These are phyloP conservation scores for Aricia artaxerxes DNA, from an alignment of 2,888 invertebrate species.

Conservation along the genomic window DNA sequence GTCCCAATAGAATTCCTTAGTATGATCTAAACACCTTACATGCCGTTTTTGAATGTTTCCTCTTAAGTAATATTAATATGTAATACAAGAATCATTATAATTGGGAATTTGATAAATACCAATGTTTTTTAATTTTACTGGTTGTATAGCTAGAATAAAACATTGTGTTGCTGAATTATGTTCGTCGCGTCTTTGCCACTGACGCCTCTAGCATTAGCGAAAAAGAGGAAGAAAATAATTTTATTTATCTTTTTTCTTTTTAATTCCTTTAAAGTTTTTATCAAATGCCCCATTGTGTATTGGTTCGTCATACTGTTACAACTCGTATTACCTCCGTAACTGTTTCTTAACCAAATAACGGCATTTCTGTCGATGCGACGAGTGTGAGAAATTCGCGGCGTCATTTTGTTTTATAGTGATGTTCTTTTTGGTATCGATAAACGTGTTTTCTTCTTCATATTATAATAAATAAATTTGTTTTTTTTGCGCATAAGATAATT, in stretches of 20 bases:
- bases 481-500: not conserved
- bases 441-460: not conserved
- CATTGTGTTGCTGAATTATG: not conserved
- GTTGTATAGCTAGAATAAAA: too few relatives aligned
- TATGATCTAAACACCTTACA: not conserved
- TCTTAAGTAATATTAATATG: not conserved
- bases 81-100: not conserved
- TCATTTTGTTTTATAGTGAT: conserved; percentile 26
- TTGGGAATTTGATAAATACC: not conserved
- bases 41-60: not conserved
- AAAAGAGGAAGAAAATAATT: not conserved
- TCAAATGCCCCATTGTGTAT: not conserved
- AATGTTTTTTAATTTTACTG: not conserved
- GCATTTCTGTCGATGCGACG: conserved; percentile 27
- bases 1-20: not conserved
- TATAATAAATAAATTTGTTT: not conserved
- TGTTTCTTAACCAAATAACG: conserved; percentile 29
- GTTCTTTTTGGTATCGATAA: conserved; percentile 27
- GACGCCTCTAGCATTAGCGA: not conserved
- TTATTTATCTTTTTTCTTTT: not conserved
- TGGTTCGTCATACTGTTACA: not conserved
- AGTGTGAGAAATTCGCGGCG: conserved; percentile 21
- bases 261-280: not conserved
- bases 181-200: not conserved
- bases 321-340: conserved; percentile 29